Conservation (phyloP, 2,888 invertebrate genomes). For the Trichopria drosophilae region DNA sequence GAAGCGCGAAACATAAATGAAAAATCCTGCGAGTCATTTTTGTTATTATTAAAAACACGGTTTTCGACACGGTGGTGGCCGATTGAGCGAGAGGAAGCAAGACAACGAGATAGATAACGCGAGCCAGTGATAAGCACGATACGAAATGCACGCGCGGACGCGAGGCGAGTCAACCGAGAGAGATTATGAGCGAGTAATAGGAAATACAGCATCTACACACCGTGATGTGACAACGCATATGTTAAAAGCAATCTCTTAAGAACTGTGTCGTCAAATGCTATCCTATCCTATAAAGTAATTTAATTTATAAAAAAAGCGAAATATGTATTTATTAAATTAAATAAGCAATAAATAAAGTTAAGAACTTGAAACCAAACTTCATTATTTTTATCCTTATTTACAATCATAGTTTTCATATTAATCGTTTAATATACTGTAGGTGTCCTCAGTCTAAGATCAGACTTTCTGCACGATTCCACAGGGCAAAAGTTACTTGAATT, state of each 20-base stretch:
- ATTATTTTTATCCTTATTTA: conserved; percentile 7
- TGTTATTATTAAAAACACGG: not conserved
- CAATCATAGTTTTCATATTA: not conserved
- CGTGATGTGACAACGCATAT: too few species aligned
- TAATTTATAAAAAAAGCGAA: conserved; percentile 59
- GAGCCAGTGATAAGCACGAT: not conserved
- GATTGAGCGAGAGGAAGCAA: conserved; percentile 38
- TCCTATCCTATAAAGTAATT: conserved; percentile 58
- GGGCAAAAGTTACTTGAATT: too few species aligned
- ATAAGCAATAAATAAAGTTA: conserved; percentile 57
- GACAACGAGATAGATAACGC: conserved; percentile 40
- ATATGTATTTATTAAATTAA: conserved; percentile 60
- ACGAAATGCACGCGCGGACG: conserved; percentile 12
- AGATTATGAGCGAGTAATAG: conserved; percentile 33
- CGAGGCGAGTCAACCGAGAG: conserved; percentile 33
- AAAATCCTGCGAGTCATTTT: not conserved
- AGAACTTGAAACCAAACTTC: conserved; percentile 40
- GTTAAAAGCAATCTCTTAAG: conserved; percentile 25
- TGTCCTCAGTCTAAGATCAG: too few species aligned
- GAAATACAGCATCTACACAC: conserved; percentile 31
- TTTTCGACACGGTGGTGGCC: conserved; percentile 36
- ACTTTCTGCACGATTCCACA: too few species aligned
- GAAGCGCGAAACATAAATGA: not conserved
- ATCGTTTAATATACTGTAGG: too few species aligned
- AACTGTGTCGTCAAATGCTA: conserved; percentile 52